These are phyloP conservation scores for Fundulus diaphanus DNA, from an alignment of 2,797 vertebrate species.

Conservation along the genomic window DNA sequence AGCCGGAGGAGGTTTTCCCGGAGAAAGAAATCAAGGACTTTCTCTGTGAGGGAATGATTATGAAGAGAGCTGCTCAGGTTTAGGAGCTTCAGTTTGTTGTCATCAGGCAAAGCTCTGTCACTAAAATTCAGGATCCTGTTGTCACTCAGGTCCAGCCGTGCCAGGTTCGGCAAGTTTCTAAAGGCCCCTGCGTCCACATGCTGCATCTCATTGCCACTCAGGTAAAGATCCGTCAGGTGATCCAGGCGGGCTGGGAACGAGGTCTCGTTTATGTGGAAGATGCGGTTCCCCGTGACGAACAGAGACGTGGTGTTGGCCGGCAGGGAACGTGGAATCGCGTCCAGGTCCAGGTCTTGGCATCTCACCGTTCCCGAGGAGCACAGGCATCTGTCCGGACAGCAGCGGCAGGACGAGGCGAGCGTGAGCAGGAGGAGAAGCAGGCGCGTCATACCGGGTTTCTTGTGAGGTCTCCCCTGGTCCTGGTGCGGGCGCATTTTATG, in stretches of 20 bases:
- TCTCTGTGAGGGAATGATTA: constrained; percentile 47
- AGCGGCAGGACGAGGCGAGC: constrained; percentile 51
- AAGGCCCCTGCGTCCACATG: constrained; percentile 81
- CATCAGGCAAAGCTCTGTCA: constrained; percentile 77
- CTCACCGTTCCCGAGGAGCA: constrained; percentile 86
- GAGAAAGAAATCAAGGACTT: constrained; percentile 59
- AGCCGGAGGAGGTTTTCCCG: constrained; percentile 75
- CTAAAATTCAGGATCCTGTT: constrained; percentile 83
- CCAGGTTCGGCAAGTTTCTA: constrained; percentile 84
- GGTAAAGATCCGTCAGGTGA: constrained; percentile 84
- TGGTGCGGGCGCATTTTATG: constrained; percentile 63
- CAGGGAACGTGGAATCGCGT: constrained; percentile 82
- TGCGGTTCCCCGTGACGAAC: constrained; percentile 86
- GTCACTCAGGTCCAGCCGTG: constrained; percentile 88
- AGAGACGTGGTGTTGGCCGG: constrained; percentile 84
- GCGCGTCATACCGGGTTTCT: constrained; percentile 44
- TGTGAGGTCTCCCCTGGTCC: constrained; percentile 40
- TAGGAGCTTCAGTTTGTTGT: constrained; percentile 81
- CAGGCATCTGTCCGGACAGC: constrained; percentile 85
- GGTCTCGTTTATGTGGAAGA: constrained; percentile 72
- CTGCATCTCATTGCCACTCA: constrained; percentile 85
- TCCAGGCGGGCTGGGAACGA: constrained; percentile 83
- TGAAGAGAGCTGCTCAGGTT: constrained; percentile 79
- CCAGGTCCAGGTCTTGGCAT: constrained; percentile 87
- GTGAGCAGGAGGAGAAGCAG: constrained; percentile 64